Base-by-base conservation (phyloP, 2,797 vertebrate species). In the Luscinia luscinia region DNA sequence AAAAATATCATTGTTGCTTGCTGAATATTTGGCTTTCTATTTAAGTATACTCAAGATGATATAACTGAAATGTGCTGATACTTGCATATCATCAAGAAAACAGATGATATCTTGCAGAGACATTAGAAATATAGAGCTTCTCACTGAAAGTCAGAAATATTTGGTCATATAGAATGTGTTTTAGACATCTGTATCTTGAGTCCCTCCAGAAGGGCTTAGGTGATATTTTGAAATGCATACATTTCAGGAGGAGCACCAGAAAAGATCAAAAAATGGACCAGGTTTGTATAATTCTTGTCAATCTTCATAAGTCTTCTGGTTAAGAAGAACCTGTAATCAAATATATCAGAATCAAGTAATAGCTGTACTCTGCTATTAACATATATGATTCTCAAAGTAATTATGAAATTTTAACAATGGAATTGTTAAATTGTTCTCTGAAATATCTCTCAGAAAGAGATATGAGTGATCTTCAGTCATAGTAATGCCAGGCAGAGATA, bases 81-180 rank as follows among this genome's bases (percentile, higher is more conserved):
- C 74, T 81, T 78, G 52, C 52, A 70, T 67, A 38, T 55, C 28
- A 68, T 75, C 38, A 78, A 22, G 30, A 68, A 68, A 90, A 41
- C 6, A 75, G 32, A 81, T 54, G 3, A 41, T 58, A 54, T 78
- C 24, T 78, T 91, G 13, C 49, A 52, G 17, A 63, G 11, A 15
- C 10, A 27, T 46, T 63, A 75, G 45, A 84, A 90, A 81, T 82
- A 43, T 1, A 38, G 12, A 62, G 23, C 13, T 74, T 62, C 45
- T 58, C 3, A 49, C 26, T 58, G 28, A 66, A 74, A 77, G 8
- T 23, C 38, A 77, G 32, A 89, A 89, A 43, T 52, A 70, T 34
- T 67, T 82, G 15, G 4, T 34, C 0, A 0, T 48, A 48, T 3
- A 16, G 15, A 46, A 43, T 46, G 2, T 67, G 13, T 11, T 69